These are phyloP conservation scores for Pterostichus niger DNA, from an alignment of 2,888 invertebrate species.

Conservation along the genomic window DNA sequence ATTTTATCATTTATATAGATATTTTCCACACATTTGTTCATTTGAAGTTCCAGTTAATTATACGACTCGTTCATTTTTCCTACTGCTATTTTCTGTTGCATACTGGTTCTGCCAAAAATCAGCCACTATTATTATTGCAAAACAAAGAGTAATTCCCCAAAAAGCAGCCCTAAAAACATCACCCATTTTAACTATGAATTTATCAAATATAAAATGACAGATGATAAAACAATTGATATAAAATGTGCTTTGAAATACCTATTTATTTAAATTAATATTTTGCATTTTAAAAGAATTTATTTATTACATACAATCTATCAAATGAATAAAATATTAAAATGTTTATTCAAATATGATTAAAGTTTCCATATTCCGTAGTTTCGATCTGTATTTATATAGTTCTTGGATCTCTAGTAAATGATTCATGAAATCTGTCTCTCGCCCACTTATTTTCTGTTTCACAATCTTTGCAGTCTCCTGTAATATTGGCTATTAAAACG, in stretches of 20 bases:
- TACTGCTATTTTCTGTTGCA: neutral
- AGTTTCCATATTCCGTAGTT: neutral
- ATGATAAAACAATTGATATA: too few relatives aligned
- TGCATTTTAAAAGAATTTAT: neutral
- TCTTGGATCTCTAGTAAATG: neutral
- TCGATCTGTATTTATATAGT: neutral
- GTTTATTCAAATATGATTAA: neutral
- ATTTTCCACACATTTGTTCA: neutral
- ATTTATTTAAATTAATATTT: neutral
- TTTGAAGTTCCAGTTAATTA: too few relatives aligned
- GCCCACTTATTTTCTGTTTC: neutral
- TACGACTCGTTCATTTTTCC: too few relatives aligned
- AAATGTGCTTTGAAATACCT: too few relatives aligned
- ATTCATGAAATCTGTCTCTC: constrained; percentile 9
- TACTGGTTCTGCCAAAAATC: neutral
- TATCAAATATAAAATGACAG: too few relatives aligned
- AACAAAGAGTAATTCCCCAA: neutral
- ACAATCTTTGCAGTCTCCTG: neutral
- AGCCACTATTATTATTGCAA: neutral
- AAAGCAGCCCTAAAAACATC: neutral
- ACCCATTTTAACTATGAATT: too few relatives aligned
- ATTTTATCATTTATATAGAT: constrained; percentile 25
- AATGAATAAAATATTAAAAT: neutral
- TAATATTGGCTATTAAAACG: neutral
- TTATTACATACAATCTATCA: neutral